Evolutionary conservation across 2,113 vertebrate species (phyloP).

Genomic region (Prionailurus viverrinus): DNA sequence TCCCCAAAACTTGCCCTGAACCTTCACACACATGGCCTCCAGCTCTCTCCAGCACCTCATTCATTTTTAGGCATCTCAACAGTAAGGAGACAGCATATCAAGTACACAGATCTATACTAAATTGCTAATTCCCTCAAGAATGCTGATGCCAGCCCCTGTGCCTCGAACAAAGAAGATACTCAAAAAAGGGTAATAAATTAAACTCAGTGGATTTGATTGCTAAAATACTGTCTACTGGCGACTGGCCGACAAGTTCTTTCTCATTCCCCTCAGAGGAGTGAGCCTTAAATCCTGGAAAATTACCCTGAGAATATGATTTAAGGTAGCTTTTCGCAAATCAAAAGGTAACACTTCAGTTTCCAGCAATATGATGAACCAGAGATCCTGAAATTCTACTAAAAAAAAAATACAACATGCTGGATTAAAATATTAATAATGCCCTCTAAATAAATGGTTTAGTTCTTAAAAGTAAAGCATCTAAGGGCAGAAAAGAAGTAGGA

Average conservation of each 20-base stretch:
- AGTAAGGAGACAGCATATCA: neutral
- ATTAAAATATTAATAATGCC: neutral
- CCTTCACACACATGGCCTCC: neutral
- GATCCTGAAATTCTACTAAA: neutral
- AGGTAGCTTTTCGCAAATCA: neutral
- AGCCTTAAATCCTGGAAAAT: neutral
- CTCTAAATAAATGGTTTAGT: neutral
- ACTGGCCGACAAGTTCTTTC: neutral
- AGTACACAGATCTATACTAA: neutral
- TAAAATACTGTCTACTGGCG: neutral
- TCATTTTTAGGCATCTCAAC: neutral
- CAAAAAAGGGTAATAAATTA: neutral
- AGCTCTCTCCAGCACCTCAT: neutral
- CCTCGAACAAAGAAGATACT: neutral
- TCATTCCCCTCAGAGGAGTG: neutral
- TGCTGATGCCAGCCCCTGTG: neutral
- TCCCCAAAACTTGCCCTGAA: neutral
- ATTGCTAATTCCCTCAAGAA: neutral
- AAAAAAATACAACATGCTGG: neutral
- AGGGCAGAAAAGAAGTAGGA: neutral
- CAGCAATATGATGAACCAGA: neutral
- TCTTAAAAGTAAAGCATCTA: neutral
- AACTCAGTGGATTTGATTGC: neutral
- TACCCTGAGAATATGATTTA: neutral
- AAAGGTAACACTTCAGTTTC: neutral